These are phyloP conservation scores for Phaedon cochleariae DNA, from an alignment of 2,888 invertebrate species.

Conservation along the genomic window DNA sequence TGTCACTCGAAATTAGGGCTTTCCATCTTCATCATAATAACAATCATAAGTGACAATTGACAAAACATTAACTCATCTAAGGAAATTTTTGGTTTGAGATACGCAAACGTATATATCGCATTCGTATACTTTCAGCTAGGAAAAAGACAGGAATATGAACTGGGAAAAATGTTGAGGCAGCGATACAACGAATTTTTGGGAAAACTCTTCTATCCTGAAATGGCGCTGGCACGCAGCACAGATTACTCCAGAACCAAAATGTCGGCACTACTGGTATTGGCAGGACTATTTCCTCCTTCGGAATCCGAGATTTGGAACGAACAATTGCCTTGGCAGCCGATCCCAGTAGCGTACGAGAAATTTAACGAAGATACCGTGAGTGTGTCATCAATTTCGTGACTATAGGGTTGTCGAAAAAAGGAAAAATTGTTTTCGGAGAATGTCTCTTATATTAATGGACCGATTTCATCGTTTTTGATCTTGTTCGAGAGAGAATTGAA, in stretches of 20 bases:
- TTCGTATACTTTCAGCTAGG: slow-evolving; percentile 55
- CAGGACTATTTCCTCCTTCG: slow-evolving; percentile 74
- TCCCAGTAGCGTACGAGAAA: slow-evolving; percentile 62
- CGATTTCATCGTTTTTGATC: no score
- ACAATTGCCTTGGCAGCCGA: slow-evolving; percentile 68
- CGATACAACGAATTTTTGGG: slow-evolving; percentile 62
- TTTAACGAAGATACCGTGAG: slow-evolving; percentile 43
- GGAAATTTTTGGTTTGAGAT: no score
- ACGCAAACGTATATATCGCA: no score
- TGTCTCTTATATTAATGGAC: no score
- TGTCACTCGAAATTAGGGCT: no score
- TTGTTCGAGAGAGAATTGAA: no score
- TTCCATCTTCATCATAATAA: no score
- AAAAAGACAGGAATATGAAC: slow-evolving; percentile 58
- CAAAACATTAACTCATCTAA: no score
- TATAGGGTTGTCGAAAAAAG: no score
- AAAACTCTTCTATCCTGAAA: slow-evolving; percentile 56
- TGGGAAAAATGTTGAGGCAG: slow-evolving; percentile 60
- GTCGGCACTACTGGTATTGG: slow-evolving; percentile 75
- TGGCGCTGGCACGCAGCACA: slow-evolving; percentile 69
- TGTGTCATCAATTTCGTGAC: no score
- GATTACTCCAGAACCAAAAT: slow-evolving; percentile 79
- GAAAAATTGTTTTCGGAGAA: no score
- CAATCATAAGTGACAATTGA: no score
- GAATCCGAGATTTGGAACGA: slow-evolving; percentile 63